Conservation (phyloP, 2,797 vertebrate species). For the Cynodonichthys magdalenae region DNA sequence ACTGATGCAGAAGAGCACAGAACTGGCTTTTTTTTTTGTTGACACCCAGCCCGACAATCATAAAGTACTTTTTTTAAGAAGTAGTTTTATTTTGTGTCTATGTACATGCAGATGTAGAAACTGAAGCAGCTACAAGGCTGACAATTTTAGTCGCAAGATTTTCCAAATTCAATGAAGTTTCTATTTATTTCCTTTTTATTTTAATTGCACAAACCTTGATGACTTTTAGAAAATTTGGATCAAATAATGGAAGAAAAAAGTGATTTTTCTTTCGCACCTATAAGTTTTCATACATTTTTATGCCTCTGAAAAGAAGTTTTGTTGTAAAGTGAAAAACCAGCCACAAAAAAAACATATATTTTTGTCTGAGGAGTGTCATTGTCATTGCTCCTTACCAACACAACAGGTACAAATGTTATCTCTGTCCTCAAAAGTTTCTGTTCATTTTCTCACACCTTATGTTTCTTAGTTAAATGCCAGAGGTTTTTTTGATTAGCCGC, state of each 20-base stretch:
- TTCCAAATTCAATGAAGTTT: not conserved
- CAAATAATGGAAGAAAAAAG: not conserved
- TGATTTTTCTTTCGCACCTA: not conserved
- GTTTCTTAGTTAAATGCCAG: constrained; percentile 28
- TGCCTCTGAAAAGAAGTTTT: not conserved
- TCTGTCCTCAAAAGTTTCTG: constrained; percentile 16
- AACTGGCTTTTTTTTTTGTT: not conserved
- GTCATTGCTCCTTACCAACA: constrained; percentile 13
- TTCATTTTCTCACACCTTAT: constrained; percentile 41
- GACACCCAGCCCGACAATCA: not conserved
- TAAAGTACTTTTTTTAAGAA: not conserved
- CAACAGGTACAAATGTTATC: constrained; percentile 10
- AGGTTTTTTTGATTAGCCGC: constrained; percentile 22
- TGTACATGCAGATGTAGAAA: not conserved
- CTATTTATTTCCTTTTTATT: not conserved
- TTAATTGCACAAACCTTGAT: not conserved
- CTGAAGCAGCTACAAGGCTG: not conserved
- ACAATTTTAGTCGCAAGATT: not conserved
- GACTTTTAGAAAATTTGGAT: not conserved
- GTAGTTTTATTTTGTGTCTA: not conserved
- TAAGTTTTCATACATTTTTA: not conserved
- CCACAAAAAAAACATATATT: no score
- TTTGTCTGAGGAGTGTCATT: constrained; percentile 11
- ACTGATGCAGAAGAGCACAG: not conserved
- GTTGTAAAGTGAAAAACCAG: not conserved